Evolutionary conservation across 2,888 invertebrate genomes (phyloP).

Genomic region (Balanococcus diminutus): DNA sequence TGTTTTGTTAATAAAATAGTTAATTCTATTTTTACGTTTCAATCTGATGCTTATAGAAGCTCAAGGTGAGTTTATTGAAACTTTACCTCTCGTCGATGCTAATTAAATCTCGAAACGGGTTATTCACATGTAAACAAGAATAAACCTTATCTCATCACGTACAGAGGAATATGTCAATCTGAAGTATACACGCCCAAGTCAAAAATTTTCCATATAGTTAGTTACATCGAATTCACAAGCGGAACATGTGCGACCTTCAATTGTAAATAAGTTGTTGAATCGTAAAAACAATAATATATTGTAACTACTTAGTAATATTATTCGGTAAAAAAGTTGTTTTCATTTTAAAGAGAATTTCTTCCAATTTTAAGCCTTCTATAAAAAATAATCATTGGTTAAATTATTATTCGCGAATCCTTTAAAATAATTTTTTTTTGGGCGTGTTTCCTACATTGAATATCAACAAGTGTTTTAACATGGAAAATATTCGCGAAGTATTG

Average conservation of each 20-base stretch:
- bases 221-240: constrained; percentile 11
- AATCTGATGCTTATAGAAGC: neutral
- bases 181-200: constrained; percentile 5
- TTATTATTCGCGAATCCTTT: neutral
- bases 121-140: constrained; percentile 12
- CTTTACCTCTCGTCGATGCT: neutral
- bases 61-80: neutral
- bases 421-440: neutral
- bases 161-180: neutral
- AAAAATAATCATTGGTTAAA: neutral
- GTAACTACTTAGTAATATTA: neutral
- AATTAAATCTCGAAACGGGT: neutral
- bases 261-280: neutral
- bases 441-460: neutral
- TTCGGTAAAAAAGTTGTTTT: neutral
- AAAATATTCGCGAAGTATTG: constrained; percentile 31
- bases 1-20: constrained; percentile 15
- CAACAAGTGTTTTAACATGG: neutral
- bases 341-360: neutral
- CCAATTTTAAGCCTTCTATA: neutral
- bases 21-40: neutral
- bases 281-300: neutral
- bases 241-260: constrained; percentile 8
- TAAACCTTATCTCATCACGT: neutral
- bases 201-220: neutral